phyloP scores from a whole-genome alignment of 30 jellyfish, hydroid and myxozoan species.

The Chironex yamaguchii region DNA sequence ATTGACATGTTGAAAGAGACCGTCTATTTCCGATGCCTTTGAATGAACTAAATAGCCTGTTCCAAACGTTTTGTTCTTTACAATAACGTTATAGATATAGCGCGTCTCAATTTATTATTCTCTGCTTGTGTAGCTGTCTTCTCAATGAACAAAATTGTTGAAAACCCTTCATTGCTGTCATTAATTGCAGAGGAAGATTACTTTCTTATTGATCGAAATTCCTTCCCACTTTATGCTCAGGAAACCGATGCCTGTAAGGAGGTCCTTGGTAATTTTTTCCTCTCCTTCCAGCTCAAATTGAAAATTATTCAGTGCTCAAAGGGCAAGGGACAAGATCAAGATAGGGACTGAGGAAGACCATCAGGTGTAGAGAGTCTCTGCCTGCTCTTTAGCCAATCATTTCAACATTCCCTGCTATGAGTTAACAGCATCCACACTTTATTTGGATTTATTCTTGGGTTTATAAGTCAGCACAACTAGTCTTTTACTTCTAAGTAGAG shows the following conservation, averaged over 20 bases:
- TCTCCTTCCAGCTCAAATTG: no score
- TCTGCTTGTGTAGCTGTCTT: not conserved
- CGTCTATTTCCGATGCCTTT: conserved; percentile 69
- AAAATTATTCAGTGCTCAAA: no score
- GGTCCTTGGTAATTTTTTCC: no score
- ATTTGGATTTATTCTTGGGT: no score
- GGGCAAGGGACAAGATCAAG: no score
- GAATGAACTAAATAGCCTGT: not conserved
- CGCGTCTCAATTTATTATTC: not conserved
- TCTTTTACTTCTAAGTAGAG: no score
- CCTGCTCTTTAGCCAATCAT: no score
- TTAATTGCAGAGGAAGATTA: not conserved
- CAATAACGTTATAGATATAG: not conserved
- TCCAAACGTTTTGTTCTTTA: not conserved
- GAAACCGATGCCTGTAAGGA: not conserved
- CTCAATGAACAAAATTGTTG: not conserved
- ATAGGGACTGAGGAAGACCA: no score
- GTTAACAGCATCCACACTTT: no score
- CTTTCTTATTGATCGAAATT: not conserved
- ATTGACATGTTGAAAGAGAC: conserved; percentile 24
- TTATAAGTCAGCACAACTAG: no score
- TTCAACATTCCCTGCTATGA: no score
- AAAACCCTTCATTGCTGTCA: not conserved
- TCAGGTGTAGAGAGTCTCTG: no score
- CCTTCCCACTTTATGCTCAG: not conserved